Percentiles rank a stretch among this genome's conserved stretches.
These are phyloP conservation scores for Neodon shergylaensis DNA, from an alignment of 2,113 vertebrate genomes.

Conservation along the genomic window DNA sequence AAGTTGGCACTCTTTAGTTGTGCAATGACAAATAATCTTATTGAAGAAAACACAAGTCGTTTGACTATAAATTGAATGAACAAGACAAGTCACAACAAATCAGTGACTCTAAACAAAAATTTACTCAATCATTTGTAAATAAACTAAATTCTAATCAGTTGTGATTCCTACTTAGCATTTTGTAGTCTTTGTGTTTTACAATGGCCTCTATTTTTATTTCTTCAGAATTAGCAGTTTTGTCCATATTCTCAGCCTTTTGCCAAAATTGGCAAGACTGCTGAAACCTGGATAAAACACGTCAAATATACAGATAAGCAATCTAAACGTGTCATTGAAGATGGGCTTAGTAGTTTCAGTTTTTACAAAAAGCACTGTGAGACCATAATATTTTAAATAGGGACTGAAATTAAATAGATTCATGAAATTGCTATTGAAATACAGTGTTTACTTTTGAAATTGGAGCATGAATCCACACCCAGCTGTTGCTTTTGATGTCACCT, in stretches of 20 bases:
- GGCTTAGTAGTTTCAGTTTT: constrained; percentile 81
- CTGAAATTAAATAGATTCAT: constrained; percentile 85
- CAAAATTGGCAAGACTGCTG: constrained; percentile 87
- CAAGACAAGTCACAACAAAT: constrained; percentile 85
- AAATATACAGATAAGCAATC: constrained; percentile 85
- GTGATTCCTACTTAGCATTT: constrained; percentile 85
- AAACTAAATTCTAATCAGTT: constrained; percentile 85
- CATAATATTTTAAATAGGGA: constrained; percentile 84
- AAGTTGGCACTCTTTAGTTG: constrained; percentile 87
- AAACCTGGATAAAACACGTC: constrained; percentile 87
- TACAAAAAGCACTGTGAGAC: constrained; percentile 77
- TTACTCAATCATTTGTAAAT: constrained; percentile 86
- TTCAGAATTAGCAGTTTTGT: constrained; percentile 84
- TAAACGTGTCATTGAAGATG: constrained; percentile 83
- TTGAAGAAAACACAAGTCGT: constrained; percentile 86
- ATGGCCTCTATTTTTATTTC: constrained; percentile 85
- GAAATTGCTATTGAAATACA: constrained; percentile 84
- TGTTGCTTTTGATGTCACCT: constrained; percentile 78
- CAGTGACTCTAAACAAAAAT: constrained; percentile 90
- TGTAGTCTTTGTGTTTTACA: constrained; percentile 84
- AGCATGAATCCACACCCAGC: constrained; percentile 82
- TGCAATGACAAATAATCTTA: constrained; percentile 88
- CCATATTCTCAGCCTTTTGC: constrained; percentile 88
- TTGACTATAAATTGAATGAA: constrained; percentile 88
- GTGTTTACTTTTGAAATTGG: constrained; percentile 83